Conservation (phyloP, 64 coral and sea anemone genomes). For the Trachythela sp. region DNA sequence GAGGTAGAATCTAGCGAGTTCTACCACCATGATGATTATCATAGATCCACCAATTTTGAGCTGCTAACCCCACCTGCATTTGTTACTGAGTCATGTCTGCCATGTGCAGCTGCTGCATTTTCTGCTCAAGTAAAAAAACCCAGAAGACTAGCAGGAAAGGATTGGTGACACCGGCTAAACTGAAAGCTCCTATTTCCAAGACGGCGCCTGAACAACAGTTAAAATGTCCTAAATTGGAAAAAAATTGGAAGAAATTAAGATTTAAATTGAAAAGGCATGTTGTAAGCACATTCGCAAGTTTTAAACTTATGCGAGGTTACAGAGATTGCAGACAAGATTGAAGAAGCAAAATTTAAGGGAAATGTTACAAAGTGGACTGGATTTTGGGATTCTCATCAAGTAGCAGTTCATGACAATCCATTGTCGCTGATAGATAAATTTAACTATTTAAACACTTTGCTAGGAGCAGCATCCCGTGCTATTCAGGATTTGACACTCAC, state of each 20-base stretch:
- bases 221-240: slow-evolving; percentile 41
- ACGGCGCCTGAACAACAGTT: slow-evolving; percentile 26
- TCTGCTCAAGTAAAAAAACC: background rate
- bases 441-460: slow-evolving; percentile 7
- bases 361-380: slow-evolving; percentile 5
- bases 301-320: background rate
- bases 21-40: background rate
- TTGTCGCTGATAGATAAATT: slow-evolving; percentile 20
- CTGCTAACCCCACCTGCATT: background rate
- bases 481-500: background rate
- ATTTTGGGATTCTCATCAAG: slow-evolving; percentile 37
- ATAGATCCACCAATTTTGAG: background rate
- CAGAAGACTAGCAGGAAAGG: background rate
- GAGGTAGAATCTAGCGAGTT: background rate
- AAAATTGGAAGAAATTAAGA: slow-evolving; percentile 10
- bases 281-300: background rate
- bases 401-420: slow-evolving; percentile 18
- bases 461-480: background rate
- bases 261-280: slow-evolving; percentile 38
- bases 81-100: background rate
- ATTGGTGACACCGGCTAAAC: background rate
- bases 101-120: background rate
- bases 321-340: background rate
- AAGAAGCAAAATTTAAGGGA: slow-evolving; percentile 17
- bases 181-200: slow-evolving; percentile 19